Base-by-base conservation (phyloP, 2,113 vertebrate species). In the Bubo blakistoni region DNA sequence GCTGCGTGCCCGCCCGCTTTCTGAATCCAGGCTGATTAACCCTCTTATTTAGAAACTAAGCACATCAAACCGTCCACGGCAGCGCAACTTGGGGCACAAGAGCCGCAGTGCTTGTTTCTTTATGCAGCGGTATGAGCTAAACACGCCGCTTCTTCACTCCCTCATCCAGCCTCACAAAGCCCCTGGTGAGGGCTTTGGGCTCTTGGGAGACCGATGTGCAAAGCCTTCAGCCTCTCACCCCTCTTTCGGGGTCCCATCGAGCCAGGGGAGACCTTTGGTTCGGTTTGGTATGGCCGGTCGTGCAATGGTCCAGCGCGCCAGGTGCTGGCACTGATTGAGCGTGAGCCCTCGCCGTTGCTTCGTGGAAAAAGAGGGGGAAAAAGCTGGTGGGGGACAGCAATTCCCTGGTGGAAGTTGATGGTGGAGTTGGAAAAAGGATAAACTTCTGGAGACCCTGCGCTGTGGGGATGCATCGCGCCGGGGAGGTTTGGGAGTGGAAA, bases 191-290 rank as follows among this genome's bases (percentile, higher is more conserved):
- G 22, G 52, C 0, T 3, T 8, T 34, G 86, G 84, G 83, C 2
- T 54, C 10, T 5, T 0, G 51, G 6, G 42, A 26, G 22, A 30
- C 3, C 3, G 12, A 12, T 47, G 34, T 16, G 66, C 12, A 29
- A 34, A 44, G 78, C 22, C 46, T 47, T 25, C 34, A 47, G 65
- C 13, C 14, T 25, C 59, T 11, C 46, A 19, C 15, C 21, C 44
- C 66, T 63, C 36, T 69, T 76, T 67, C 42, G 51, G 70, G 57
- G 61, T 72, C 29, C 30, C 30, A 0, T 3, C 0, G 1, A 36
- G 40, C 1, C 0, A 15, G 13, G 46, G 30, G 36, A 6, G 30
- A 20, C 2, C 25, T 36, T 7, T 3, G 15, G 30, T 2, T 70
- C 0, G 21, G 82, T 38, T 88, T 9, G 67, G 12, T 20, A 7